Conservation (phyloP, 2,888 invertebrate genomes). For the Nymphalis c-album region DNA sequence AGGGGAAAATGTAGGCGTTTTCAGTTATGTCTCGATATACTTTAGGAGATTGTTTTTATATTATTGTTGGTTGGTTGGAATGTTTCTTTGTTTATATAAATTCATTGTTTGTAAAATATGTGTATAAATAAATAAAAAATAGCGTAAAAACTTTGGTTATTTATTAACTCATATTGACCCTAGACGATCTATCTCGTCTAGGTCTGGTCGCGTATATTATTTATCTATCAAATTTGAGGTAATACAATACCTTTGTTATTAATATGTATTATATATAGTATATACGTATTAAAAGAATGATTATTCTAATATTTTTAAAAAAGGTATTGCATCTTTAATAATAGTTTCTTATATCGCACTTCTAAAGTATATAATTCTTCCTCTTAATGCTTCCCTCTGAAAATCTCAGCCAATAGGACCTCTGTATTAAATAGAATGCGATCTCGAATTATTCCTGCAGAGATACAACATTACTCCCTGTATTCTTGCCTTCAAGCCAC, state of each 20-base stretch:
- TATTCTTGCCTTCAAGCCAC: slow-evolving; percentile 44
- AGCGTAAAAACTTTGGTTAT: too few species aligned
- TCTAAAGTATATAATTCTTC: slow-evolving; percentile 10
- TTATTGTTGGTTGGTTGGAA: background rate
- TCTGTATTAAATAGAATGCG: slow-evolving; percentile 50
- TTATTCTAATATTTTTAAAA: background rate
- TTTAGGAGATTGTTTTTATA: slow-evolving; percentile 20
- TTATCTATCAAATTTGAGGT: too few species aligned
- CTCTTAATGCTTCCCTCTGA: slow-evolving; percentile 39
- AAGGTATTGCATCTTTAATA: background rate
- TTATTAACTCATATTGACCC: too few species aligned
- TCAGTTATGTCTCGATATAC: slow-evolving; percentile 21
- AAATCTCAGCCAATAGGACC: slow-evolving; percentile 60
- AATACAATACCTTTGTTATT: too few species aligned
- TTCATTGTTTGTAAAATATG: background rate
- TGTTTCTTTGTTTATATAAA: background rate
- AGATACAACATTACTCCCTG: slow-evolving; percentile 68
- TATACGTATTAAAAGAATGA: background rate
- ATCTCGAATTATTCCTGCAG: slow-evolving; percentile 65
- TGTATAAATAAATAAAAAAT: background rate
- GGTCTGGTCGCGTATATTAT: too few species aligned
- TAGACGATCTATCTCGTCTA: too few species aligned
- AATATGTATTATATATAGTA: too few species aligned
- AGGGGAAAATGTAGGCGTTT: slow-evolving; percentile 13
- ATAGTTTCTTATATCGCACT: background rate